phyloP scores from a whole-genome alignment of 2,113 vertebrate genomes.

The Oncorhynchus keta region DNA sequence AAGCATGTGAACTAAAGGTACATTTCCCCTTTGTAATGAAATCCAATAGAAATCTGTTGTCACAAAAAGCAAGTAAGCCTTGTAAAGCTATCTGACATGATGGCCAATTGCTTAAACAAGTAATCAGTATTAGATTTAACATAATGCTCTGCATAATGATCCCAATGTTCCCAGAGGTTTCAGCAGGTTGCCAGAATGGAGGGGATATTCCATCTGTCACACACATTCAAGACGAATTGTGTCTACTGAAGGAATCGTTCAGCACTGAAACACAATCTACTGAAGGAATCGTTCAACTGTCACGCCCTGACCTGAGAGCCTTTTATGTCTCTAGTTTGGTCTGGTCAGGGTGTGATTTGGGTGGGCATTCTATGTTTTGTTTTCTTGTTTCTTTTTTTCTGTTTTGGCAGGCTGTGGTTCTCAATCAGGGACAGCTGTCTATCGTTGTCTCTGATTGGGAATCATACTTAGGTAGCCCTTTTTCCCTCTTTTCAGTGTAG shows the following conservation, averaged over 20 bases:
- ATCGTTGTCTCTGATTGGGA: no score
- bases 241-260: slow-evolving; percentile 25
- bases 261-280: slow-evolving; percentile 11
- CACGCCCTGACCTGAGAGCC: no score
- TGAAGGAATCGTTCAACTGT: no score
- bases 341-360: no score
- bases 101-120: slow-evolving; percentile 48
- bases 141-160: slow-evolving; percentile 58
- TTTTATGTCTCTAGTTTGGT: no score
- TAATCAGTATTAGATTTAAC: slow-evolving; percentile 67
- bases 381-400: no score
- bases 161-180: slow-evolving; percentile 36
- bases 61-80: slow-evolving; percentile 23
- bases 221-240: slow-evolving; percentile 55
- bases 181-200: slow-evolving; percentile 37
- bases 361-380: no score
- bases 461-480: no score
- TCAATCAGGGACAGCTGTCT: no score
- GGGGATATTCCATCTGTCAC: slow-evolving; percentile 53
- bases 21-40: slow-evolving; percentile 36
- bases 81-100: slow-evolving; percentile 51
- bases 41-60: slow-evolving; percentile 37
- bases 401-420: no score
- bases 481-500: no score
- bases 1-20: slow-evolving; percentile 37